Percentiles rank a stretch among this genome's conserved stretches.
These are phyloP conservation scores for Archivesica marissinica DNA, from an alignment of 1,140 invertebrate species.

Conservation along the genomic window DNA sequence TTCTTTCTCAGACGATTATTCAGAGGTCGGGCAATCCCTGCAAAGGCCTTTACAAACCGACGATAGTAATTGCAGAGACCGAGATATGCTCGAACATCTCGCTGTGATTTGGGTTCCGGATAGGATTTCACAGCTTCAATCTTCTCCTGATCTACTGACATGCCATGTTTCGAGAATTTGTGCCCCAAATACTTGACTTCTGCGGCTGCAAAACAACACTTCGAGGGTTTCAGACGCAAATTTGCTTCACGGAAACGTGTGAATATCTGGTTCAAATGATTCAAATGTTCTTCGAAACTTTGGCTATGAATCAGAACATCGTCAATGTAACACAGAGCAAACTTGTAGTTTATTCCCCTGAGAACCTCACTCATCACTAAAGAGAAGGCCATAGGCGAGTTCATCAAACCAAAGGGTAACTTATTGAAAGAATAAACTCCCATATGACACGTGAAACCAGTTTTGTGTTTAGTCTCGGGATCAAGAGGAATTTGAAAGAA, in stretches of 20 bases:
- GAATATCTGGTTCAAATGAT: constrained; percentile 64
- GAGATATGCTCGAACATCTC: background rate
- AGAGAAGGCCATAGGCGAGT: background rate
- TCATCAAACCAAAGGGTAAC: constrained; percentile 64
- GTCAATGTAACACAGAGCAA: constrained; percentile 65
- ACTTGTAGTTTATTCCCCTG: constrained; percentile 66
- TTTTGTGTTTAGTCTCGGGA: constrained; percentile 51
- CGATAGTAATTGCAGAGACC: constrained; percentile 41
- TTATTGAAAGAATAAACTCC: constrained; percentile 45
- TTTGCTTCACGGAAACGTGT: constrained; percentile 48
- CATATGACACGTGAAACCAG: constrained; percentile 37
- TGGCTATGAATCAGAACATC: constrained; percentile 64
- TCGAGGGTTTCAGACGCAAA: constrained; percentile 60
- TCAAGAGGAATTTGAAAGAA: constrained; percentile 65
- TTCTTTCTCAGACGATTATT: constrained; percentile 31
- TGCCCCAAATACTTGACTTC: constrained; percentile 64
- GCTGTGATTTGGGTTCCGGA: background rate
- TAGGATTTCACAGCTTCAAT: constrained; percentile 12
- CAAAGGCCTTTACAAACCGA: constrained; percentile 55
- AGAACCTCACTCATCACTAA: constrained; percentile 17
- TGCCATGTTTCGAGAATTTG: constrained; percentile 57
- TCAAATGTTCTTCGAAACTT: constrained; percentile 66
- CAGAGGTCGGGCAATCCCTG: constrained; percentile 58
- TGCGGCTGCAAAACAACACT: constrained; percentile 65
- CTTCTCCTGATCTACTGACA: constrained; percentile 35